Conservation (phyloP, 2,888 invertebrate species). For the Polyommatus icarus region DNA sequence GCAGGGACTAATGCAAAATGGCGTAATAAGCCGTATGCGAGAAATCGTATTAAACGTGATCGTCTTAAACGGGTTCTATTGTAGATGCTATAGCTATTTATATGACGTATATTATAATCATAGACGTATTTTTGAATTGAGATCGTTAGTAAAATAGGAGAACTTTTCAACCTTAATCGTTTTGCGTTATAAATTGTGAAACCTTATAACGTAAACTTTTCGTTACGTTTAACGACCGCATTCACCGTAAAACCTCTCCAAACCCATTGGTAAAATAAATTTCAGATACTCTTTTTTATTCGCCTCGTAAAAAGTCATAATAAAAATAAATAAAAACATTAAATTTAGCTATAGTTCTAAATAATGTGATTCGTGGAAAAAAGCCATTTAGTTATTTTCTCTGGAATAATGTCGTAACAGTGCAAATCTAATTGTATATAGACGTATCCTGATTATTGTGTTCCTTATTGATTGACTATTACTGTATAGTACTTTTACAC, state of each 20-base stretch:
- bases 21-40: too few relatives aligned
- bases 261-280: slow-evolving; percentile 2
- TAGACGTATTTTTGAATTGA: not conserved
- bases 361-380: not conserved
- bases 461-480: slow-evolving; percentile 48
- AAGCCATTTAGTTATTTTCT: not conserved
- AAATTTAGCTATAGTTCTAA: not conserved
- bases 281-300: slow-evolving; percentile 12
- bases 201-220: slow-evolving; percentile 14
- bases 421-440: slow-evolving; percentile 53
- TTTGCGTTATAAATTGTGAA: slow-evolving; percentile 4
- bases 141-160: not conserved
- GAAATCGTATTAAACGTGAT: too few relatives aligned
- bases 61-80: too few relatives aligned
- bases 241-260: slow-evolving; percentile 16
- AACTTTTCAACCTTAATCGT: not conserved
- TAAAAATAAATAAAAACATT: slow-evolving; percentile 14
- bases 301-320: slow-evolving; percentile 1
- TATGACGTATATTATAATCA: too few relatives aligned
- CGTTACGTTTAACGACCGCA: slow-evolving; percentile 17
- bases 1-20: too few relatives aligned
- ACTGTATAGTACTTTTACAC: slow-evolving; percentile 47
- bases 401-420: slow-evolving; percentile 25
- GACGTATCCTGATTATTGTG: slow-evolving; percentile 48
- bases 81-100: too few relatives aligned